Evolutionary conservation across 1,140 invertebrate genomes (phyloP), one percentile per base, ranked within the genome.

Genomic region (Trichogramma pretiosum): DNA sequence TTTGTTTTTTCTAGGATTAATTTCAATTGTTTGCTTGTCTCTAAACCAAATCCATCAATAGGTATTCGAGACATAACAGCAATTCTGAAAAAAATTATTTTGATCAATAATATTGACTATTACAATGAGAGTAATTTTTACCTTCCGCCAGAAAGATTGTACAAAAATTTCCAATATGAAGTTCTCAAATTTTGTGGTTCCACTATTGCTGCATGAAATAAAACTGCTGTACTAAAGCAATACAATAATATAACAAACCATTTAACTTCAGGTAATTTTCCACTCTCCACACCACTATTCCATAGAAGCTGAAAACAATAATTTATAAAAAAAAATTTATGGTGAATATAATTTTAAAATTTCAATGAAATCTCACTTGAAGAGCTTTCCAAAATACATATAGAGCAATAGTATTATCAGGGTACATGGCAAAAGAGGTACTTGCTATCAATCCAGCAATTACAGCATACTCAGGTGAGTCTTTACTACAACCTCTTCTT

Each of bases 91-190:
- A 55, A 50, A 28, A 28, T 28, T 32, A 23, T 43, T 48, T 16
- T 36, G 35, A 22, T n/a, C n/a, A n/a, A n/a, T n/a, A n/a, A n/a
- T n/a, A n/a, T n/a, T n/a, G n/a, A n/a, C 26, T 30, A 30, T 26
- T 14, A 36, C 34, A 24, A 32, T 28, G 5, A 22, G 43, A 18
- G 46, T 46, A n/a, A n/a, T n/a, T n/a, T n/a, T 68, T 69, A 82
- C 84, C 80, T 80, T 67, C 81, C 80, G 30, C 83, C 83, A 7
- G 87, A 89, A 24, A 89, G 68, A 53, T 74, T 77, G 46, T 81
- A 74, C 23, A 92, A 68, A 65, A 90, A 92, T 61, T 83, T 86
- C 77, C 83, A 89, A 65, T 92, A 92, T n/a, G 85, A 86, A 10
- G 83, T 72, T 57, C 87, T 74, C 32, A 92, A 65, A 60, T 81